A percentile compares a stretch with the other conserved stretches of the same genome.
phyloP scores from a whole-genome alignment of 1,140 invertebrate species.

The Lysiphlebus fabarum region DNA sequence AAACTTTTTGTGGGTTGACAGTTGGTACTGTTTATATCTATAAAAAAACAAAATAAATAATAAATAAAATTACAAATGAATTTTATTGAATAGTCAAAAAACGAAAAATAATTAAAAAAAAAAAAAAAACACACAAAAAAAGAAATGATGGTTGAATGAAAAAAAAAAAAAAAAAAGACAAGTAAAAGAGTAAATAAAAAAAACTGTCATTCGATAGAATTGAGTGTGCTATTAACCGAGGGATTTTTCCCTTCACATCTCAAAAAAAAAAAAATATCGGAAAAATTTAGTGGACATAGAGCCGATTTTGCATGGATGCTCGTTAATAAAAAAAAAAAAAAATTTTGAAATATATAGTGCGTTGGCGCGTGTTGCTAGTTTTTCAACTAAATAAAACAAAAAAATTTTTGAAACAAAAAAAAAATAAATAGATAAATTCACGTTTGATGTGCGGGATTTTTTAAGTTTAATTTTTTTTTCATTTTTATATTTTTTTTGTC shows the following conservation, averaged over 20 bases:
- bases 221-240: conserved; percentile 12
- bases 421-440: neutral
- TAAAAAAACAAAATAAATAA: neutral
- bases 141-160: neutral
- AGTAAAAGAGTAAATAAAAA: neutral
- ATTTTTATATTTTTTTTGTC: too few species aligned
- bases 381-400: neutral
- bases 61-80: conserved; percentile 2
- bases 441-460: neutral
- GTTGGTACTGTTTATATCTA: neutral
- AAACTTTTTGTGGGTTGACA: too few species aligned
- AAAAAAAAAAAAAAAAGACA: neutral
- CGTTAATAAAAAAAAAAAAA: conserved; percentile 17
- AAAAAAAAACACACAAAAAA: conserved; percentile 3
- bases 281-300: conserved; percentile 10
- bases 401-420: neutral
- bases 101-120: neutral
- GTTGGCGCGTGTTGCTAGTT: neutral
- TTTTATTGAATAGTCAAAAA: too few species aligned
- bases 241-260: neutral
- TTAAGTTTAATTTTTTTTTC: too few species aligned
- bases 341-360: neutral
- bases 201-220: conserved; percentile 4
- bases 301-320: neutral
- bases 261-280: neutral